These are phyloP conservation scores for Poecile atricapillus DNA, from an alignment of 2,113 vertebrate species.

Conservation along the genomic window DNA sequence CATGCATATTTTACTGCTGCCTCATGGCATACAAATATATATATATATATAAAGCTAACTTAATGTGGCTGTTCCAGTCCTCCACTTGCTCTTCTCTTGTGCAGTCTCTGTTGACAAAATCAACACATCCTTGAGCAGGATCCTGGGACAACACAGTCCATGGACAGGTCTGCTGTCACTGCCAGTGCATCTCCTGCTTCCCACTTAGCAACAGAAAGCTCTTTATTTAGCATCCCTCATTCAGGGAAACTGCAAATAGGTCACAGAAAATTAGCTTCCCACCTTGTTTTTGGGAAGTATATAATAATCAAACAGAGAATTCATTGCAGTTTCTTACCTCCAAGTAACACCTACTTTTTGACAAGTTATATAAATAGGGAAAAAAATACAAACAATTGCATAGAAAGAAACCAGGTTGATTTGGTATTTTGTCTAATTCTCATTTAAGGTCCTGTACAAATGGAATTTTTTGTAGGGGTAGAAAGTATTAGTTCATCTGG, in stretches of 20 bases:
- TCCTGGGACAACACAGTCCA: not conserved
- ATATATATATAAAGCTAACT: not conserved
- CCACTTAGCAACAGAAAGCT: conserved; percentile 3
- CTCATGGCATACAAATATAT: not conserved
- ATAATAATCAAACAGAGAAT: conserved; percentile 9
- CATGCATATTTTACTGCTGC: not conserved
- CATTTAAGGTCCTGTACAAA: not conserved
- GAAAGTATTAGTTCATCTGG: not conserved
- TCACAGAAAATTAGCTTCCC: conserved; percentile 25
- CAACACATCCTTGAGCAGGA: not conserved
- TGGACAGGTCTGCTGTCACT: not conserved
- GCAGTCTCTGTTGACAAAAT: not conserved
- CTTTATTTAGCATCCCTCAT: conserved; percentile 31
- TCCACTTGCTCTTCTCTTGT: not conserved
- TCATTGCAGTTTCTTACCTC: conserved; percentile 4
- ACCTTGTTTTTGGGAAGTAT: not conserved
- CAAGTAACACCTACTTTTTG: not conserved
- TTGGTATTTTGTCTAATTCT: not conserved
- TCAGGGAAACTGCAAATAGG: conserved; percentile 12
- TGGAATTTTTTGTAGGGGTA: not conserved
- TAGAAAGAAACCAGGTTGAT: not conserved
- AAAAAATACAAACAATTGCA: not conserved
- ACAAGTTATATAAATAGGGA: not conserved
- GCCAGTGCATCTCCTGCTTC: not conserved
- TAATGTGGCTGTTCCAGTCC: not conserved